Evolutionary conservation across 2,113 vertebrate genomes (phyloP).

Genomic region (Scomber japonicus): DNA sequence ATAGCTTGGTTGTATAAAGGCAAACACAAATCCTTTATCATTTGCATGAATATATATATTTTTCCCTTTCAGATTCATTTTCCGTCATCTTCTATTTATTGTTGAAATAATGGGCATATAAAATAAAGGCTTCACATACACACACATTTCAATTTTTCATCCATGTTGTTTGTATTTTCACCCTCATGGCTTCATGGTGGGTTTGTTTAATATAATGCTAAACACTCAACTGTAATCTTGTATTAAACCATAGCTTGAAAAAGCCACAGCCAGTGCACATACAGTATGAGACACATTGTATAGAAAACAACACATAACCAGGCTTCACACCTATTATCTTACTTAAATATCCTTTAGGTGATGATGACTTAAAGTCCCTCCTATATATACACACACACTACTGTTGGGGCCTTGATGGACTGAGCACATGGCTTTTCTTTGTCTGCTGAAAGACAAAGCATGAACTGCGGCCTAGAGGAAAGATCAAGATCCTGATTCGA

Average conservation of each 20-base stretch:
- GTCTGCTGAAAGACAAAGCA: too few species aligned
- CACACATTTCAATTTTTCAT: not conserved
- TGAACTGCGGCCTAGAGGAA: too few species aligned
- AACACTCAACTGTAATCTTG: not conserved
- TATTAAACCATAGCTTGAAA: slow-evolving; percentile 6
- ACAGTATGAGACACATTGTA: not conserved
- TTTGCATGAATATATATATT: not conserved
- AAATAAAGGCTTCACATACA: not conserved
- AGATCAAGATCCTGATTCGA: too few species aligned
- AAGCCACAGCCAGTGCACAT: not conserved
- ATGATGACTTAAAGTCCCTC: slow-evolving; percentile 33
- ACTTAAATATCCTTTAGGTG: slow-evolving; percentile 7
- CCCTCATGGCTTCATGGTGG: slow-evolving; percentile 2
- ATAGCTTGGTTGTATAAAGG: not conserved
- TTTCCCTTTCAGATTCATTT: not conserved
- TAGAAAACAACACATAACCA: not conserved
- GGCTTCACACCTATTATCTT: not conserved
- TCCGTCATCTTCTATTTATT: slow-evolving; percentile 11
- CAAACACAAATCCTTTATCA: not conserved
- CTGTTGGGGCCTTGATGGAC: too few species aligned
- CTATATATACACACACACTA: not conserved
- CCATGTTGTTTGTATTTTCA: not conserved
- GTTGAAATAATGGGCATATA: not conserved
- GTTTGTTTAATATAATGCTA: not conserved
- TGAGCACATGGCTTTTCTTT: too few species aligned